Base-by-base conservation (phyloP, 2,113 vertebrate genomes). In the Etheostoma spectabile region DNA sequence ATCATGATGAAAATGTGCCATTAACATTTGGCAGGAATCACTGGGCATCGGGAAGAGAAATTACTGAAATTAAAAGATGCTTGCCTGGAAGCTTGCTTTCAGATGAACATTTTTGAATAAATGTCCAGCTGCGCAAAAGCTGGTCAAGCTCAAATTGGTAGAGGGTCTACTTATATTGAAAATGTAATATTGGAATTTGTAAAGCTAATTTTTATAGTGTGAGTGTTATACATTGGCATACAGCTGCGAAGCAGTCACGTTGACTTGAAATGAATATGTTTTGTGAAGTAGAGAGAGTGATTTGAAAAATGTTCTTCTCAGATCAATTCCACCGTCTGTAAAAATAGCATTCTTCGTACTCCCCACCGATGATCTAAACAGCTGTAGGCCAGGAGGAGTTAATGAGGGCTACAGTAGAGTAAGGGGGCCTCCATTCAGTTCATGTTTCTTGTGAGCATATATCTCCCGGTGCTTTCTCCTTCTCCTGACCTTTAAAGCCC, bases 401-500 rank as follows among this genome's bases (percentile, higher is more conserved):
- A 92, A 91, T 92, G 89, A 87, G 84, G 78, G 83, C 85, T 86
- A 67, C 69, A 82, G 75, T 67, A 63, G 79, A 78, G 59, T 66
- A 80, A 86, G 82, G 71, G 66, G 85, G 73, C 77, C 86, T 86
- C 76, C 53, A 83, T 73, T 88, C 79, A 87, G 73, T 90, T 87
- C 70, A 74, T 78, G 87, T 86, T 85, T 86, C 89, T 78, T 65
- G 68, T 80, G 80, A 80, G 76, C 80, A 79, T 88, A 82, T 57
- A 78, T 91, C 87, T 90, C 80, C 74, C 74, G 60, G 27, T 87
- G 74, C 63, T 86, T 88, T 86, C 79, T 86, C 70, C 76, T 84
- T 84, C 82, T 67, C 55, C 75, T 90, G 88, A 89, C 91, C 90
- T 93, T 93, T 91, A 84, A 75, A 84, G 71, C 81, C 71, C 67